A percentile compares a stretch with the other conserved stretches of the same genome.
phyloP scores from a whole-genome alignment of 2,797 vertebrate species.

The Pelobates cultripes region DNA sequence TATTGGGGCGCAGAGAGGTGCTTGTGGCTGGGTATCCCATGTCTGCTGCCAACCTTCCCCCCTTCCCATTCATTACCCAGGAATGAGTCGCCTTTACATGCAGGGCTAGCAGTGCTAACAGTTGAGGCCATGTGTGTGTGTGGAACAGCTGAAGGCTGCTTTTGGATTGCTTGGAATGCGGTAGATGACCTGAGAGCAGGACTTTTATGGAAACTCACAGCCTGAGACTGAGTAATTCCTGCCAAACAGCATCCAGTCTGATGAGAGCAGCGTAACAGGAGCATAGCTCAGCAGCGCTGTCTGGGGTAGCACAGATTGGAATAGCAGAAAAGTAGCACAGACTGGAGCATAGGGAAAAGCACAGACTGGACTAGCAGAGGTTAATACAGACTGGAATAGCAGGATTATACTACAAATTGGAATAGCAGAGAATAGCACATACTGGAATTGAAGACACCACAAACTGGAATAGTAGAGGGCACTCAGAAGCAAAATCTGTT shows the following conservation, averaged over 20 bases:
- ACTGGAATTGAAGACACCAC: neutral
- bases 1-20: no score
- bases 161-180: constrained; percentile 85
- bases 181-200: constrained; percentile 80
- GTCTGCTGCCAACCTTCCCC: neutral
- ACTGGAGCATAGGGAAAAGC: neutral
- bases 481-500: neutral
- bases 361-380: neutral
- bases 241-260: constrained; percentile 70
- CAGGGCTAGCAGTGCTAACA: constrained; percentile 51
- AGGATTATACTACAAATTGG: neutral
- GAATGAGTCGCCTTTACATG: constrained; percentile 32
- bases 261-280: constrained; percentile 29
- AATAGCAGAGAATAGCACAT: constrained; percentile 4
- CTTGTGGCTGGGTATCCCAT: no score
- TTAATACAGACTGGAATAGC: neutral
- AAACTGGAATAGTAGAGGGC: neutral
- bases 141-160: constrained; percentile 85
- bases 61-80: constrained; percentile 11
- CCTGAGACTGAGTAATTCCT: constrained; percentile 64
- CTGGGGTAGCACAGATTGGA: neutral
- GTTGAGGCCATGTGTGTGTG: constrained; percentile 58
- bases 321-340: constrained; percentile 4
- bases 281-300: neutral
- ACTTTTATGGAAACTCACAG: constrained; percentile 92